These are phyloP conservation scores for Emys orbicularis DNA, from an alignment of 2,797 vertebrate genomes.

Conservation along the genomic window DNA sequence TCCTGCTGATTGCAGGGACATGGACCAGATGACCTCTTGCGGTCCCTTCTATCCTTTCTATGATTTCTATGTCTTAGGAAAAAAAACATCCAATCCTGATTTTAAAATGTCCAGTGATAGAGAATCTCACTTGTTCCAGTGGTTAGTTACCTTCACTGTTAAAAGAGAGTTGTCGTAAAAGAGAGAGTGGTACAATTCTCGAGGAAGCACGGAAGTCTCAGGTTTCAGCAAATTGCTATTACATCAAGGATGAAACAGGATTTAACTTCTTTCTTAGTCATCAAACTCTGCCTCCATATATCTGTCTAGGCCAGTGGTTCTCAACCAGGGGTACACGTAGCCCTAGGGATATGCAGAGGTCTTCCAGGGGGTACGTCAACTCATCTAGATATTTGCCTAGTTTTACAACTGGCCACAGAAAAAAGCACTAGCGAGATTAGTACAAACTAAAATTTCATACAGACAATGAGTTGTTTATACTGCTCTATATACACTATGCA, in stretches of 20 bases:
- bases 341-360: too few species aligned
- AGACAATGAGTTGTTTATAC: too few species aligned
- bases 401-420: too few species aligned
- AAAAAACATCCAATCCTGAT: slow-evolving; percentile 26
- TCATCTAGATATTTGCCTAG: too few species aligned
- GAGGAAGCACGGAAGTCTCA: not conserved
- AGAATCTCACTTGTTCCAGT: slow-evolving; percentile 6
- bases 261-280: slow-evolving; percentile 38
- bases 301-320: not conserved
- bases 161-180: not conserved
- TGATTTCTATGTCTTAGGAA: slow-evolving; percentile 11
- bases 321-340: too few species aligned
- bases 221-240: slow-evolving; percentile 34
- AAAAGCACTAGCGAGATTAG: too few species aligned
- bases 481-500: too few species aligned
- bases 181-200: not conserved
- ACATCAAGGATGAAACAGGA: not conserved
- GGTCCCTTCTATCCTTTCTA: not conserved
- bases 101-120: not conserved
- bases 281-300: too few species aligned
- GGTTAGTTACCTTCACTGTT: slow-evolving; percentile 26
- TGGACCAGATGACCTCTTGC: not conserved
- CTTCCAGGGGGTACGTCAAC: too few species aligned
- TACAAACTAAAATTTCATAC: too few species aligned
- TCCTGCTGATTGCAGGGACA: not conserved